Conservation (phyloP, 1,140 invertebrate species). For the Camponotus pennsylvanicus region DNA sequence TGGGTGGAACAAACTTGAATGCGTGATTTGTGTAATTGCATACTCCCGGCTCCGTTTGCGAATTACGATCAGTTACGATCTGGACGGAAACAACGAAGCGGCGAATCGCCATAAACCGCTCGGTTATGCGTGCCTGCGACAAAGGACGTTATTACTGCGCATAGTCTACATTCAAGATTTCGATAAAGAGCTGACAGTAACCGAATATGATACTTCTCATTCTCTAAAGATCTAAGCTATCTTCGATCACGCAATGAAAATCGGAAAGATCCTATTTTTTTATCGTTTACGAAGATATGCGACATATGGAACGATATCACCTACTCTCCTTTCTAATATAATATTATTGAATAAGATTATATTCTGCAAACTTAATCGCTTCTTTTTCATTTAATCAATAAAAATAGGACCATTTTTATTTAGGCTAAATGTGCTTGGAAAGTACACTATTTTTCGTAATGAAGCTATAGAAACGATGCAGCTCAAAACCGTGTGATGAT, state of each 20-base stretch:
- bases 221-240: not conserved
- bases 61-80: constrained; percentile 27
- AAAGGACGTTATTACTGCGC: constrained; percentile 18
- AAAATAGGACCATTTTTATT: not conserved
- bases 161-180: not conserved
- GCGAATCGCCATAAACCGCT: constrained; percentile 9
- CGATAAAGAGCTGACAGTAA: constrained; percentile 4
- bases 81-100: constrained; percentile 1
- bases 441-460: not conserved
- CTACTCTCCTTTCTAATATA: not conserved
- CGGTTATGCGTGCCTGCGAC: not conserved
- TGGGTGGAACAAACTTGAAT: constrained; percentile 15
- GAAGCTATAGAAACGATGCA: not conserved
- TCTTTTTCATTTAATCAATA: not conserved
- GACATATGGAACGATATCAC: not conserved
- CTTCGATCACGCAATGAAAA: not conserved
- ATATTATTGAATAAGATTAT: not conserved
- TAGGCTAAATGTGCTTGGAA: not conserved
- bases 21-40: constrained; percentile 32
- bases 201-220: not conserved
- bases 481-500: not conserved
- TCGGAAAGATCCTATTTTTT: not conserved
- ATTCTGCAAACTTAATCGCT: not conserved
- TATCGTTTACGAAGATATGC: not conserved
- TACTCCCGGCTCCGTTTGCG: constrained; percentile 8